These are phyloP conservation scores for Choloepus didactylus DNA, from an alignment of 2,797 vertebrate species.

Conservation along the genomic window DNA sequence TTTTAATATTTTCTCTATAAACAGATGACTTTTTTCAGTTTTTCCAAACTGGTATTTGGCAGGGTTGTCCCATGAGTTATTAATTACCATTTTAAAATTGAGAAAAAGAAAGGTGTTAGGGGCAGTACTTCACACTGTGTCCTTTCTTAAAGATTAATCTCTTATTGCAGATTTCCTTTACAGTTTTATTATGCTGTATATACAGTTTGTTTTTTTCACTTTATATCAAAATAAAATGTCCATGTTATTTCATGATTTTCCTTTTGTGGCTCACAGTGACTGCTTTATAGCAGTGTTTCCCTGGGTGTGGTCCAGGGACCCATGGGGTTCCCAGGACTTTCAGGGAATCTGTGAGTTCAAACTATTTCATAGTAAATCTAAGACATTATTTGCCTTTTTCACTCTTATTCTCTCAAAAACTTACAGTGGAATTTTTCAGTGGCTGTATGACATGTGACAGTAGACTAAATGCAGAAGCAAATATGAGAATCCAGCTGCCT, in stretches of 20 bases:
- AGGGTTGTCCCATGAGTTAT: background rate
- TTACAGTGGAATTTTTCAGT: constrained; percentile 28
- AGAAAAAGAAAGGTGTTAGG: background rate
- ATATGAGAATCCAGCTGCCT: background rate
- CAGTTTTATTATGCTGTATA: constrained; percentile 30
- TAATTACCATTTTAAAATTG: background rate
- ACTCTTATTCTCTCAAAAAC: background rate
- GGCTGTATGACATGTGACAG: background rate
- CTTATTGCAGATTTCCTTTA: constrained; percentile 10
- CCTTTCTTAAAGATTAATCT: background rate
- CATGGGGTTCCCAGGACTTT: background rate
- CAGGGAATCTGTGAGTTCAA: background rate
- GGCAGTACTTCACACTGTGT: background rate
- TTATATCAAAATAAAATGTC: background rate
- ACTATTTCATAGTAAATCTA: constrained; percentile 25
- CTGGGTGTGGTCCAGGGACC: constrained; percentile 1
- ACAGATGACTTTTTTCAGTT: background rate
- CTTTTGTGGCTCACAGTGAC: constrained; percentile 29
- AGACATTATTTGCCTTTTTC: constrained; percentile 22
- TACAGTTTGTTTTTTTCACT: background rate
- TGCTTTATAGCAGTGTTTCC: constrained; percentile 43
- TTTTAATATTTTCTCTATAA: background rate
- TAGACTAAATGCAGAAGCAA: constrained; percentile 36
- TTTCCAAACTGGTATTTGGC: background rate
- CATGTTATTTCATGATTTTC: background rate